Evolutionary conservation across 2,113 vertebrate genomes (phyloP).

Genomic region (Osmerus eperlanus): DNA sequence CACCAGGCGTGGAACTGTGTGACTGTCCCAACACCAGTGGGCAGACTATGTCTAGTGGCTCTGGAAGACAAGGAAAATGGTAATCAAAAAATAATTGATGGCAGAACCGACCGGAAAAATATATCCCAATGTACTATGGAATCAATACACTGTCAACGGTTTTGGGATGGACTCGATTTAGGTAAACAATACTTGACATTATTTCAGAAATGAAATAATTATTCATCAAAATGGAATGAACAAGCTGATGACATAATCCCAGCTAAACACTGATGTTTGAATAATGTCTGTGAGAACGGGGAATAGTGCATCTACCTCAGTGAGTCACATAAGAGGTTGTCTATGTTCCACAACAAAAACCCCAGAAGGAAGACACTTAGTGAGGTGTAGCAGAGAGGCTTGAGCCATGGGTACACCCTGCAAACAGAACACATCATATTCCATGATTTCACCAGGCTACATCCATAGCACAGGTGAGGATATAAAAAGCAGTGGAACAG

Average conservation of each 20-base stretch:
- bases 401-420: conserved; percentile 96
- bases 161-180: too few relatives aligned
- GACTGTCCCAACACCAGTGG: conserved; percentile 80
- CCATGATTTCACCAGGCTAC: background rate
- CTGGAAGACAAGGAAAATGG: conserved; percentile 56
- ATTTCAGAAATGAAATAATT: too few relatives aligned
- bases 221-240: too few relatives aligned
- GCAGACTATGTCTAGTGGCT: conserved; percentile 78
- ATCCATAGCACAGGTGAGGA: background rate
- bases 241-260: too few relatives aligned
- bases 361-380: conserved; percentile 89
- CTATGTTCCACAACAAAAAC: conserved; percentile 95
- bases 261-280: too few relatives aligned
- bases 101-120: too few relatives aligned
- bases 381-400: conserved; percentile 87
- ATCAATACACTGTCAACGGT: too few relatives aligned
- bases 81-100: background rate
- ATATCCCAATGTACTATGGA: background rate
- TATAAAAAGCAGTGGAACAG: too few relatives aligned
- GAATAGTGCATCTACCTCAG: conserved; percentile 74
- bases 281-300: background rate
- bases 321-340: conserved; percentile 92
- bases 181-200: too few relatives aligned
- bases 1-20: conserved; percentile 99
- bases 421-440: background rate